A percentile compares a stretch with the other conserved stretches of the same genome.
phyloP scores from a whole-genome alignment of 2,888 invertebrate genomes.

The Branchellion lobata region DNA sequence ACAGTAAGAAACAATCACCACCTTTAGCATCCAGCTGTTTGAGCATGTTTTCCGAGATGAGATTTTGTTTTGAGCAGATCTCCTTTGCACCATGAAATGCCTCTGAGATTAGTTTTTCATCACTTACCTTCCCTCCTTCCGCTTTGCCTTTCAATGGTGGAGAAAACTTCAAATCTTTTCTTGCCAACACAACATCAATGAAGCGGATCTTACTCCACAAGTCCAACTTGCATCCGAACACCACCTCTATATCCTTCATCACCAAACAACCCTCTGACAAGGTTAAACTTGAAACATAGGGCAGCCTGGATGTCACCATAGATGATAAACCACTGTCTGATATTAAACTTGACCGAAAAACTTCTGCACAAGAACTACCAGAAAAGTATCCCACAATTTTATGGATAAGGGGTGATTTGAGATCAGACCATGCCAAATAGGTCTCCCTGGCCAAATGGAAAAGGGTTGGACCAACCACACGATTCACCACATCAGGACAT shows the following conservation, averaged over 20 bases:
- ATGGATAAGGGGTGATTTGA: constrained; percentile 48
- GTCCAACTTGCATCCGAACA: constrained; percentile 49
- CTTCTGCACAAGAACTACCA: constrained; percentile 47
- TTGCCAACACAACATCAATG: constrained; percentile 50
- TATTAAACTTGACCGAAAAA: constrained; percentile 45
- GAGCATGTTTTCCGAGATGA: constrained; percentile 41
- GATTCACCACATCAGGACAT: constrained; percentile 46
- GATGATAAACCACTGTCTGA: constrained; percentile 50
- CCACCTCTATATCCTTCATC: constrained; percentile 48
- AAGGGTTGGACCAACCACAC: constrained; percentile 47
- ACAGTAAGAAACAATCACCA: neutral
- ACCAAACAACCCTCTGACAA: constrained; percentile 49
- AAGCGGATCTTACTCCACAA: constrained; percentile 51
- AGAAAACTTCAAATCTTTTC: neutral
- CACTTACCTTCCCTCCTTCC: neutral
- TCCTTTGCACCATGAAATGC: constrained; percentile 49
- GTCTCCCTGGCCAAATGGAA: constrained; percentile 47
- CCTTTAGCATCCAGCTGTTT: constrained; percentile 36
- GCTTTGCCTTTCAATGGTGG: constrained; percentile 34
- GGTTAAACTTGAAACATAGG: constrained; percentile 49
- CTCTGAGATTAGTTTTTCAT: constrained; percentile 47
- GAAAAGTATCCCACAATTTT: constrained; percentile 49
- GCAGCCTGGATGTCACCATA: constrained; percentile 48
- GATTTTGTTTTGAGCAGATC: constrained; percentile 48
- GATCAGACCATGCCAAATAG: constrained; percentile 49